These are phyloP conservation scores for Neoseiulus cucumeris DNA, from an alignment of 1,140 invertebrate species.

Conservation along the genomic window DNA sequence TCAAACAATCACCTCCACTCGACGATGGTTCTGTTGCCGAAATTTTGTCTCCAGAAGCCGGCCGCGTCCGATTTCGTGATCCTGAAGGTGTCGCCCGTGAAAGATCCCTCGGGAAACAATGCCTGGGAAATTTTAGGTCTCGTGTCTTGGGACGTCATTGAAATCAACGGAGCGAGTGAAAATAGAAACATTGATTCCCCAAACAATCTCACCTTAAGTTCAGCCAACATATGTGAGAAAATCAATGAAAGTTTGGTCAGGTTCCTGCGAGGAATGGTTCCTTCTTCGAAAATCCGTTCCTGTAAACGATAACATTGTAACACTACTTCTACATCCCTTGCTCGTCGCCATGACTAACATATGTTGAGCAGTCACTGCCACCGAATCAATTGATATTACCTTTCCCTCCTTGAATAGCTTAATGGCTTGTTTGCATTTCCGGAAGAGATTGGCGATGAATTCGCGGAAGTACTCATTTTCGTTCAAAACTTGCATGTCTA, in stretches of 20 bases:
- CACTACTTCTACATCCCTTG: too few species aligned
- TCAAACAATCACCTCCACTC: conserved; percentile 57
- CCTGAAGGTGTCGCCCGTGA: conserved; percentile 87
- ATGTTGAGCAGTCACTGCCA: too few species aligned
- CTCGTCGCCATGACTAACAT: too few species aligned
- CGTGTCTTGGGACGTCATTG: too few species aligned
- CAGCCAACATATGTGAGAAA: conserved; percentile 98
- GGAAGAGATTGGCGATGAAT: conserved; percentile 92
- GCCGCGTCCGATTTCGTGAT: conserved; percentile 99
- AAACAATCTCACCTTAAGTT: conserved; percentile 58
- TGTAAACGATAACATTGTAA: neutral
- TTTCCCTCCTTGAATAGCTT: conserved; percentile 96
- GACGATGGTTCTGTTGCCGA: conserved; percentile 90
- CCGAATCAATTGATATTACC: conserved; percentile 16
- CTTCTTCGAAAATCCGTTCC: conserved; percentile 96
- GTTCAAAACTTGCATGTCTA: conserved; percentile 70
- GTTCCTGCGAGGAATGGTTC: conserved; percentile 79
- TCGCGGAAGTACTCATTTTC: conserved; percentile 85
- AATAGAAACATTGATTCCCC: too few species aligned
- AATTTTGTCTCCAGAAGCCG: conserved; percentile 90
- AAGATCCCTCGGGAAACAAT: conserved; percentile 77
- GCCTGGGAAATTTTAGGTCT: neutral
- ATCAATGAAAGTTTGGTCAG: conserved; percentile 93
- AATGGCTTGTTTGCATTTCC: conserved; percentile 94
- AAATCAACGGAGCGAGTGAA: too few species aligned